These are phyloP conservation scores for Drosophila grimshawi DNA, from an alignment of 1,140 invertebrate genomes.

Conservation along the genomic window DNA sequence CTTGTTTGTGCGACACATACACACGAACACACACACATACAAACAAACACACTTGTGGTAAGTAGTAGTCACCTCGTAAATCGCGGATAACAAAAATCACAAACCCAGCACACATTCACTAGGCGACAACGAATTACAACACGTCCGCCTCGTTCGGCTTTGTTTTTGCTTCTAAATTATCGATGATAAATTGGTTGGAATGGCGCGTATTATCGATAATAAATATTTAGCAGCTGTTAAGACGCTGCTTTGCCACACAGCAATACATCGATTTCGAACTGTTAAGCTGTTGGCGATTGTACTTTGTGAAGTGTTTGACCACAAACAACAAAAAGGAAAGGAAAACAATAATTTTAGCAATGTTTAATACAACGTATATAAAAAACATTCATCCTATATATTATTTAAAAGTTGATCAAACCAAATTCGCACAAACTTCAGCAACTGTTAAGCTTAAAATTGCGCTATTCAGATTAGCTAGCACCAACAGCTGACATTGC, in stretches of 20 bases:
- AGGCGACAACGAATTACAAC: constrained; percentile 48
- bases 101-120: constrained; percentile 35
- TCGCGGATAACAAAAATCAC: constrained; percentile 41
- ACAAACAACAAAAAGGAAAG: too few relatives aligned
- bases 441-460: constrained; percentile 14
- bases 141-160: constrained; percentile 52
- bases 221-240: constrained; percentile 30
- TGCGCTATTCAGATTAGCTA: too few relatives aligned
- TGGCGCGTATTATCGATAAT: constrained; percentile 43
- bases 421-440: neutral
- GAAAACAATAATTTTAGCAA: too few relatives aligned
- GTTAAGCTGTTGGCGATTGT: neutral
- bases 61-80: constrained; percentile 31
- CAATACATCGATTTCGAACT: constrained; percentile 1
- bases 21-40: constrained; percentile 16
- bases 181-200: constrained; percentile 28
- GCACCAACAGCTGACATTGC: constrained; percentile 5
- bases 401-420: too few relatives aligned
- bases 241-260: constrained; percentile 4
- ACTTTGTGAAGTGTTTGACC: too few relatives aligned
- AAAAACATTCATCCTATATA: too few relatives aligned
- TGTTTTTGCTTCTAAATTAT: constrained; percentile 43
- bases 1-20: constrained; percentile 18
- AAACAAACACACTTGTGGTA: constrained; percentile 29
- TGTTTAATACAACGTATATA: neutral